phyloP scores from a whole-genome alignment of 2,888 invertebrate species.

The Apamea monoglypha region DNA sequence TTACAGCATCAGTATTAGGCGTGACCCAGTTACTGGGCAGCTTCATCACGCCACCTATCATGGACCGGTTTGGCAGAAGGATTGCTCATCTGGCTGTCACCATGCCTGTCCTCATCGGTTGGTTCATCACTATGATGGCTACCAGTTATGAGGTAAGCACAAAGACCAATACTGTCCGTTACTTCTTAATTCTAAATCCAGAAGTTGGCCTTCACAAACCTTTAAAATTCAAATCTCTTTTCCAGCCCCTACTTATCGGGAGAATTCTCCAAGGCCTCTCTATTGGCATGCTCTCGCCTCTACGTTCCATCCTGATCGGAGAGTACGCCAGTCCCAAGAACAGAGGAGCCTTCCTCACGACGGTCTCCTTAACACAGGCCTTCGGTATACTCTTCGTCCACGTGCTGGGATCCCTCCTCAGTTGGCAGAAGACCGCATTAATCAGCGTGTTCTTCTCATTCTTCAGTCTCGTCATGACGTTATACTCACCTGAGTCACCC shows the following conservation, averaged over 20 bases:
- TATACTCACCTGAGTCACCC: constrained; percentile 91
- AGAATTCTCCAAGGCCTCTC: constrained; percentile 83
- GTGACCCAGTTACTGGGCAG: constrained; percentile 80
- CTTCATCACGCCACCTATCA: constrained; percentile 79
- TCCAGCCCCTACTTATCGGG: constrained; percentile 76
- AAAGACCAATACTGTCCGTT: no score
- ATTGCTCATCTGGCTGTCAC: constrained; percentile 85
- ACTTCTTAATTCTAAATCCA: background rate
- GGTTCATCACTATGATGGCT: constrained; percentile 87
- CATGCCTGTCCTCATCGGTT: constrained; percentile 87
- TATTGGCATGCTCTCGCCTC: constrained; percentile 87
- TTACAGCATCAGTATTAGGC: constrained; percentile 79
- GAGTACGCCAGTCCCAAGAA: constrained; percentile 90
- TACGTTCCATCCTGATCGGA: constrained; percentile 87
- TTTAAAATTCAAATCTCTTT: constrained; percentile 26
- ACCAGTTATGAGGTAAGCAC: constrained; percentile 73
- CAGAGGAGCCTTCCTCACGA: constrained; percentile 90
- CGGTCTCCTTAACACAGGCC: constrained; percentile 89
- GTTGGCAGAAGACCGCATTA: constrained; percentile 89
- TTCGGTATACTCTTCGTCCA: constrained; percentile 91
- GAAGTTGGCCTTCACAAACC: background rate
- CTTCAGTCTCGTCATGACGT: constrained; percentile 81
- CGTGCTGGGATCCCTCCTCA: constrained; percentile 89
- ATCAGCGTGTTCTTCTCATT: constrained; percentile 85
- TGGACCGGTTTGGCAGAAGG: constrained; percentile 89